Percentiles rank a stretch among this genome's conserved stretches.
phyloP scores from a whole-genome alignment of 2,888 invertebrate species.

The Nomada ferruginata region DNA sequence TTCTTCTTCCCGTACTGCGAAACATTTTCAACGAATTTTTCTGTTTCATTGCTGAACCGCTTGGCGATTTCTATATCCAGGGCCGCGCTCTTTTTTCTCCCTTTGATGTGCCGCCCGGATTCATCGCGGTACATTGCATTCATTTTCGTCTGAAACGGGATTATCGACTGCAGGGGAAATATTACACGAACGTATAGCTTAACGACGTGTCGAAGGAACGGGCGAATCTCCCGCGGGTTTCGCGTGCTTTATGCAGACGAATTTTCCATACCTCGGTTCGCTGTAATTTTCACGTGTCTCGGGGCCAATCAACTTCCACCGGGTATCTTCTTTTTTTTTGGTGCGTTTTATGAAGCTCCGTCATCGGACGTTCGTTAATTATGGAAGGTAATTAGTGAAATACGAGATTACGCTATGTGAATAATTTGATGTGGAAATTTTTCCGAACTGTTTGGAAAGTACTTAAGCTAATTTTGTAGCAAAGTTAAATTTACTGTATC shows the following conservation, averaged over 20 bases:
- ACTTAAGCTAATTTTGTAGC: no score
- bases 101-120: conserved; percentile 15
- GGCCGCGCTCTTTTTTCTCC: background rate
- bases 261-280: conserved; percentile 24
- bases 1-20: background rate
- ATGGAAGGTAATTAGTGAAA: background rate
- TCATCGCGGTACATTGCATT: conserved; percentile 27
- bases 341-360: background rate
- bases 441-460: no score
- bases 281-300: conserved; percentile 27
- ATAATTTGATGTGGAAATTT: no score
- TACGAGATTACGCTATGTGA: no score
- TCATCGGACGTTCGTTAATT: conserved; percentile 4
- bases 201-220: conserved; percentile 44
- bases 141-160: conserved; percentile 46
- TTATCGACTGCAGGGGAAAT: conserved; percentile 37
- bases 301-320: conserved; percentile 3
- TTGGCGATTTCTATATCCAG: conserved; percentile 17
- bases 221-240: conserved; percentile 2
- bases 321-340: background rate
- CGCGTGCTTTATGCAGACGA: conserved; percentile 1
- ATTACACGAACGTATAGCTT: conserved; percentile 39
- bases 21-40: conserved; percentile 42
- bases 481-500: no score
- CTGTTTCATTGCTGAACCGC: conserved; percentile 40